Evolutionary conservation across 2,888 invertebrate species (phyloP).

Genomic region (Eupithecia subfuscata): DNA sequence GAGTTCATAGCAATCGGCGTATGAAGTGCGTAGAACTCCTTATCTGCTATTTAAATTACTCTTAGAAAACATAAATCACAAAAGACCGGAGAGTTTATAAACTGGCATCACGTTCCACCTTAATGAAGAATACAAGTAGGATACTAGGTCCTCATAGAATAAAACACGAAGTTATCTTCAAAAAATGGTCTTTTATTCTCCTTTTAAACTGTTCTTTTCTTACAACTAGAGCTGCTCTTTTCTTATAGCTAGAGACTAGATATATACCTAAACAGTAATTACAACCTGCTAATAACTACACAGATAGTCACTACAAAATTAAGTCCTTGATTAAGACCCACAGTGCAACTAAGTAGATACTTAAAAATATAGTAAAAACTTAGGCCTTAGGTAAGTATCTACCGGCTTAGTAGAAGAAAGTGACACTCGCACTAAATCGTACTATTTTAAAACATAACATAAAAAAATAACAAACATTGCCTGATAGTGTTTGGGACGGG

Average conservation of each 20-base stretch:
- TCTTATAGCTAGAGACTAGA: constrained; percentile 31
- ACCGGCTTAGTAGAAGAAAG: no score
- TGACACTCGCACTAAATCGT: no score
- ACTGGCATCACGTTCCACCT: background rate
- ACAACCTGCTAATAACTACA: background rate
- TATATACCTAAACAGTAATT: background rate
- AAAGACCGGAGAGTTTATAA: background rate
- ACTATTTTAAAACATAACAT: background rate
- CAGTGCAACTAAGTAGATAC: background rate
- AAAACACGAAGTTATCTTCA: background rate
- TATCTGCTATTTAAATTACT: background rate
- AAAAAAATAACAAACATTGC: background rate
- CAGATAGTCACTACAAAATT: background rate
- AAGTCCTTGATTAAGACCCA: background rate
- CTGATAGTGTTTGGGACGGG: background rate
- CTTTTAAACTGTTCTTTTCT: constrained; percentile 2
- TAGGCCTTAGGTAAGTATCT: background rate
- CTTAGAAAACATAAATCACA: background rate
- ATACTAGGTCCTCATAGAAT: background rate
- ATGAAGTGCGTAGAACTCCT: background rate
- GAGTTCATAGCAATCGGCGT: background rate
- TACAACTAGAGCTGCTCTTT: constrained; percentile 18
- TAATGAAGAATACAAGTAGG: background rate
- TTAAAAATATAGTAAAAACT: background rate
- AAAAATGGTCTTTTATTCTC: background rate